These are phyloP conservation scores for Carassius auratus DNA, from an alignment of 2,113 vertebrate species.

Conservation along the genomic window DNA sequence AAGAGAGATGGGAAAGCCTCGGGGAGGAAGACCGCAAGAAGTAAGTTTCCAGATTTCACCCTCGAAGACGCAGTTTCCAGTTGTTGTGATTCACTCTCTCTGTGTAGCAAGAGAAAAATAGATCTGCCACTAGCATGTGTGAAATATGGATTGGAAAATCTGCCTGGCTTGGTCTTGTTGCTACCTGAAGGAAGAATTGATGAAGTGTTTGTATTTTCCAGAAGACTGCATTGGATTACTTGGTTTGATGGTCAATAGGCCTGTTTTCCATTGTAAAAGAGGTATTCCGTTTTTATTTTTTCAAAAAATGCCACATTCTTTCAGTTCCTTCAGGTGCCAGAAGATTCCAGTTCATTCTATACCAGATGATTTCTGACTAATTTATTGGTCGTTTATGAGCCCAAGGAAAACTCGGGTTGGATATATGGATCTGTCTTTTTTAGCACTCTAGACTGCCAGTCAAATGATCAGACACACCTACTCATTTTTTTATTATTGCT, in stretches of 20 bases:
- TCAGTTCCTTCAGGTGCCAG: background rate
- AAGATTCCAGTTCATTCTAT: conserved; percentile 32
- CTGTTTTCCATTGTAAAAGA: conserved; percentile 64
- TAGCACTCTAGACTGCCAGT: background rate
- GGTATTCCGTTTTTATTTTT: conserved; percentile 30
- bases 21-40: conserved; percentile 83
- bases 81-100: conserved; percentile 75
- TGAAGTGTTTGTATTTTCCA: conserved; percentile 68
- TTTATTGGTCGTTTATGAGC: conserved; percentile 29
- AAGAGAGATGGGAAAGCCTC: conserved; percentile 87
- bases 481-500: background rate
- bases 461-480: background rate
- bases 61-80: conserved; percentile 74
- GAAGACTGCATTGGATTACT: conserved; percentile 61
- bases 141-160: conserved; percentile 71
- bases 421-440: background rate
- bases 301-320: conserved; percentile 53
- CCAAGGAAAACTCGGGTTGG: background rate
- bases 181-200: conserved; percentile 59
- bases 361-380: background rate
- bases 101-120: conserved; percentile 53
- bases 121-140: conserved; percentile 65
- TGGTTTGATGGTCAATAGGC: conserved; percentile 56
- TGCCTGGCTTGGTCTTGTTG: conserved; percentile 58
- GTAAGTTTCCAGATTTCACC: conserved; percentile 85